Evolutionary conservation across 2,888 invertebrate species (phyloP).

Genomic region (Cyrtodaria siliqua): DNA sequence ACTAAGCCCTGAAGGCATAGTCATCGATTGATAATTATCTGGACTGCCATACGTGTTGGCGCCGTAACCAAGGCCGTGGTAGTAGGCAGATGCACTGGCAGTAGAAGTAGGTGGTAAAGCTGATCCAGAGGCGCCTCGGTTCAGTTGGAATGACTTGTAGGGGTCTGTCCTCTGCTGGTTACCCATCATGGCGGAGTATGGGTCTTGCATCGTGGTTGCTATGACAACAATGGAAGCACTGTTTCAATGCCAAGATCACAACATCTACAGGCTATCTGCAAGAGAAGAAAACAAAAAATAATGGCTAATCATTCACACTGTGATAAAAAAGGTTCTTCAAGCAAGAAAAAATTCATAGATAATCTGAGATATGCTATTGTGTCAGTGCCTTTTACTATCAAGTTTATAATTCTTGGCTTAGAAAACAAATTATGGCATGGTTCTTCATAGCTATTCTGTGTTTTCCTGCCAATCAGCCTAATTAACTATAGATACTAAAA

Average conservation of each 20-base stretch:
- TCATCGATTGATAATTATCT: conserved; percentile 40
- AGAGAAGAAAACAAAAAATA: no score
- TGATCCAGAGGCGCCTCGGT: conserved; percentile 5
- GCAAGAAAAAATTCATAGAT: no score
- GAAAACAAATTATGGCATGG: no score
- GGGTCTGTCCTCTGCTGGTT: conserved; percentile 54
- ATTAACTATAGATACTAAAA: no score
- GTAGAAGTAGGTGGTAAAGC: conserved; percentile 11
- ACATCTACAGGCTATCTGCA: no score
- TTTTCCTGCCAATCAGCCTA: no score
- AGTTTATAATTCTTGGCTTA: no score
- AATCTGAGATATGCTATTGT: no score
- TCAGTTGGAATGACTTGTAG: conserved; percentile 26
- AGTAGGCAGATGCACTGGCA: conserved; percentile 40
- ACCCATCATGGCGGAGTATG: conserved; percentile 68
- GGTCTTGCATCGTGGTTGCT: conserved; percentile 64
- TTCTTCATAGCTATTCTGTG: no score
- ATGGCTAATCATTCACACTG: no score
- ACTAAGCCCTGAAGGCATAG: conserved; percentile 32
- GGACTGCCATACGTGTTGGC: conserved; percentile 11
- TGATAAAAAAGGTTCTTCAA: no score
- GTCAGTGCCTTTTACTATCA: no score
- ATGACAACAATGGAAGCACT: neutral
- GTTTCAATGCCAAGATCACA: neutral
- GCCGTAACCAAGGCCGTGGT: conserved; percentile 60